Evolutionary conservation across 2,888 invertebrate species (phyloP).

Genomic region (Diplazon laetatorius): DNA sequence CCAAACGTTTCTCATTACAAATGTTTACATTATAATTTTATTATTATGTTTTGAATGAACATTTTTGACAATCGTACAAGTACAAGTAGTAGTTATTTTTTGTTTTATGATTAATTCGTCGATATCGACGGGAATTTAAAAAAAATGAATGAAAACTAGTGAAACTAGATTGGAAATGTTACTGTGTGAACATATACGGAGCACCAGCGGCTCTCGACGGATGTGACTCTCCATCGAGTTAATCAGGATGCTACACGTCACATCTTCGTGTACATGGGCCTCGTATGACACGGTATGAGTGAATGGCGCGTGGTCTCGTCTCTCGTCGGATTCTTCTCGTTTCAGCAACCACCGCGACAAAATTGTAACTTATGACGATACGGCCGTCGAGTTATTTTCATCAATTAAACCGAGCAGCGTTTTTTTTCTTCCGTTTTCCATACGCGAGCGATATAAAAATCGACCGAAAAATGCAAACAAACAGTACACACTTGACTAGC

Average conservation of each 20-base stretch:
- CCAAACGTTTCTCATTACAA: too few relatives aligned
- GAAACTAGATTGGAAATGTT: conserved; percentile 30
- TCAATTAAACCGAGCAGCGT: too few relatives aligned
- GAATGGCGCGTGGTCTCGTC: conserved; percentile 11
- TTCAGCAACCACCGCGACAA: conserved; percentile 17
- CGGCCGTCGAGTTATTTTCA: background rate
- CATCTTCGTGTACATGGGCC: conserved; percentile 9
- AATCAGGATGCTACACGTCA: conserved; percentile 78
- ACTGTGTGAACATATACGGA: conserved; percentile 64
- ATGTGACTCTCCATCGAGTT: conserved; percentile 73
- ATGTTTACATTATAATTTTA: too few relatives aligned
- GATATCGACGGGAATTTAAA: background rate
- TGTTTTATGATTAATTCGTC: too few relatives aligned
- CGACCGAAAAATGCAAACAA: too few relatives aligned
- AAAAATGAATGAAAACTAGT: background rate
- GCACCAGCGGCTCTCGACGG: conserved; percentile 66
- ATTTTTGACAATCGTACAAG: too few relatives aligned
- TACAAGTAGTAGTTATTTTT: background rate
- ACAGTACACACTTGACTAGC: too few relatives aligned
- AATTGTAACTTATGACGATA: background rate
- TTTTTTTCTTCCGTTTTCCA: background rate
- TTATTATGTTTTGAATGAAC: too few relatives aligned
- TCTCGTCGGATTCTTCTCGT: conserved; percentile 39
- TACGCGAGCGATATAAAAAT: background rate
- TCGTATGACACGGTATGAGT: background rate